A percentile compares a stretch with the other conserved stretches of the same genome.
These are phyloP conservation scores for Andricus curvator DNA, from an alignment of 2,888 invertebrate genomes.

Conservation along the genomic window DNA sequence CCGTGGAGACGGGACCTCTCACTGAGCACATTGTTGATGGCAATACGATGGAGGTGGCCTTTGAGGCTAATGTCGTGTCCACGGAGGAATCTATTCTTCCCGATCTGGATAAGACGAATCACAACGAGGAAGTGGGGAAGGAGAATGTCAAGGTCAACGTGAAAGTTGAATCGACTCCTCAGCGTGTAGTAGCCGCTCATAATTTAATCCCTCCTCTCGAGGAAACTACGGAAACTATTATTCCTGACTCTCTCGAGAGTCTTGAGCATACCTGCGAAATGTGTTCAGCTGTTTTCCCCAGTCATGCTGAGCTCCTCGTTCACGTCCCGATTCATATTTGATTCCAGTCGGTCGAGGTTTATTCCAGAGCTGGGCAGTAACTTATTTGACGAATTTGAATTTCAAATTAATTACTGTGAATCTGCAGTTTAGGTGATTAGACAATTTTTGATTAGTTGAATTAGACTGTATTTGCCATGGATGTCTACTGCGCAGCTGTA, in stretches of 20 bases:
- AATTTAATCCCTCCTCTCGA: slow-evolving; percentile 76
- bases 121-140: slow-evolving; percentile 55
- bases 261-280: slow-evolving; percentile 89
- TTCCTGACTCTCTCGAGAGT: slow-evolving; percentile 75
- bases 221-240: slow-evolving; percentile 79
- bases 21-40: slow-evolving; percentile 66
- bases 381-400: background rate
- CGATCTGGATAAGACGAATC: slow-evolving; percentile 63
- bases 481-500: too few relatives aligned
- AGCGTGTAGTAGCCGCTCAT: slow-evolving; percentile 63
- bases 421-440: background rate
- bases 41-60: slow-evolving; percentile 69
- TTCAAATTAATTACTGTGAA: background rate
- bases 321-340: slow-evolving; percentile 92
- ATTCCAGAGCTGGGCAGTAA: background rate
- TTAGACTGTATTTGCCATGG: too few relatives aligned
- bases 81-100: slow-evolving; percentile 71
- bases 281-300: slow-evolving; percentile 88
- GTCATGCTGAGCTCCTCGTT: slow-evolving; percentile 85
- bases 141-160: slow-evolving; percentile 64
- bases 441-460: too few relatives aligned
- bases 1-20: slow-evolving; percentile 32
- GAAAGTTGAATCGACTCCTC: slow-evolving; percentile 71
- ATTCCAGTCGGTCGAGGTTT: slow-evolving; percentile 66
- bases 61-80: slow-evolving; percentile 68